Conservation (phyloP, 2,113 vertebrate species). For the Rhinichthys klamathensis region DNA sequence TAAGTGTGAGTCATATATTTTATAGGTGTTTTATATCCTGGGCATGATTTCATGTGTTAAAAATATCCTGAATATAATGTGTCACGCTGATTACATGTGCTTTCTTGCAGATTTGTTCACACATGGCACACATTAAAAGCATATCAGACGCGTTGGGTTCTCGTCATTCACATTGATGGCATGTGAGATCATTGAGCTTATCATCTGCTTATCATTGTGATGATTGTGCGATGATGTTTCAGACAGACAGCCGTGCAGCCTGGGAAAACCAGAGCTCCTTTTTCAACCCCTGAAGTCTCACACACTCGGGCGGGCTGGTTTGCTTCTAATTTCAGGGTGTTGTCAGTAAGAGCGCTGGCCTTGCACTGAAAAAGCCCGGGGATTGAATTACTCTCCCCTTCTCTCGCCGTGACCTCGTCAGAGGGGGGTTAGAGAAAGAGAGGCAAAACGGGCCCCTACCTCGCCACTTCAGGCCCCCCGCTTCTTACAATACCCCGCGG, state of each 20-base stretch:
- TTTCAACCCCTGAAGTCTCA: slow-evolving; percentile 27
- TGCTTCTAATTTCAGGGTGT: slow-evolving; percentile 60
- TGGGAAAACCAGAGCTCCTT: not conserved
- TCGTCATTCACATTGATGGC: slow-evolving; percentile 4
- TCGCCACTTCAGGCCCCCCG: slow-evolving; percentile 34
- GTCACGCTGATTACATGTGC: not conserved
- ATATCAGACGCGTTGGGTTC: not conserved
- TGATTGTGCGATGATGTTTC: slow-evolving; percentile 34
- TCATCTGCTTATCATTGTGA: slow-evolving; percentile 49
- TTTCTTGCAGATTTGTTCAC: slow-evolving; percentile 16
- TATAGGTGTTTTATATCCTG: not conserved
- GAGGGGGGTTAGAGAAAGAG: slow-evolving; percentile 54
- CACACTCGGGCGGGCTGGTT: slow-evolving; percentile 54
- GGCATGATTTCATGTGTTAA: not conserved
- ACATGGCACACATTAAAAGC: slow-evolving; percentile 32
- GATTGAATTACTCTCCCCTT: slow-evolving; percentile 64
- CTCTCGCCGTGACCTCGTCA: slow-evolving; percentile 52
- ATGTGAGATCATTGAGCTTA: slow-evolving; percentile 28
- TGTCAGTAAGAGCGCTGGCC: slow-evolving; percentile 50
- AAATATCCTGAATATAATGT: not conserved
- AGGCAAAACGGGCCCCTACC: slow-evolving; percentile 45
- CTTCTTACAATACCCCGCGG: slow-evolving; percentile 40
- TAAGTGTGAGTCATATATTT: not conserved
- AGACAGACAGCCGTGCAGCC: slow-evolving; percentile 25
- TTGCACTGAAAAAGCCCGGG: slow-evolving; percentile 59